Evolutionary conservation across 92 coral and sea anemone species (phyloP), one percentile per base, ranked within the genome.

Genomic region (Phenganax marumi): DNA sequence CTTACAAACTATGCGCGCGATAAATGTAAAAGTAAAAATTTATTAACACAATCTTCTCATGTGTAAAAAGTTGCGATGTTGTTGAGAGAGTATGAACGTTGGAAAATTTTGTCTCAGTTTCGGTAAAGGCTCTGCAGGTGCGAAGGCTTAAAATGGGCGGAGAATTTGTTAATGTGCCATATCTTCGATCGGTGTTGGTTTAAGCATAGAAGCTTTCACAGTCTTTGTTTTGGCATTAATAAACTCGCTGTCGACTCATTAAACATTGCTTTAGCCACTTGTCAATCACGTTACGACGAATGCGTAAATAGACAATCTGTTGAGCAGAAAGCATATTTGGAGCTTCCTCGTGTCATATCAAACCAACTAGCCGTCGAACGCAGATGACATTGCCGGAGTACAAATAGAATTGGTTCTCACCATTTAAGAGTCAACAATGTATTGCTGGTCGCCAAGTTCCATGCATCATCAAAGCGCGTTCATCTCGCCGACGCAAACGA

Each of bases 211-310:
- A 76, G 81, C 81, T 76, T 76, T 76, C 81, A 57, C 49, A 23
- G 47, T 43, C 81, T 76, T 76, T 76, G 81, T 76, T 76, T 76
- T 76, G 54, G 52, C 68, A 54, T 76, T 76, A 76, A 76, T 76
- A 76, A 76, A 76, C 81, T 76, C 10, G 46, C 23, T 76, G 25
- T 58, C 25, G 47, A 53, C 81, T 76, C 81, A 54, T 76, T 56
- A 76, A 76, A 76, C 81, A 76, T 54, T 56, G 62, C 81, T 50
- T 55, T 21, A 26, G 25, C 50, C 69, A 76, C 19, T 54, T 39
- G 81, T 76, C 81, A 76, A 76, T 76, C 81, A 76, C 54, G 52
- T 68, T 68, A 46, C 73, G 47, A 12, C 68, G 64, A 76, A 76
- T 25, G 64, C 68, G 68, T 76, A 54, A 76, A 68, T 76, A 62